Evolutionary conservation across 2,888 invertebrate species (phyloP).

Genomic region (Euplagia quadripunctaria): DNA sequence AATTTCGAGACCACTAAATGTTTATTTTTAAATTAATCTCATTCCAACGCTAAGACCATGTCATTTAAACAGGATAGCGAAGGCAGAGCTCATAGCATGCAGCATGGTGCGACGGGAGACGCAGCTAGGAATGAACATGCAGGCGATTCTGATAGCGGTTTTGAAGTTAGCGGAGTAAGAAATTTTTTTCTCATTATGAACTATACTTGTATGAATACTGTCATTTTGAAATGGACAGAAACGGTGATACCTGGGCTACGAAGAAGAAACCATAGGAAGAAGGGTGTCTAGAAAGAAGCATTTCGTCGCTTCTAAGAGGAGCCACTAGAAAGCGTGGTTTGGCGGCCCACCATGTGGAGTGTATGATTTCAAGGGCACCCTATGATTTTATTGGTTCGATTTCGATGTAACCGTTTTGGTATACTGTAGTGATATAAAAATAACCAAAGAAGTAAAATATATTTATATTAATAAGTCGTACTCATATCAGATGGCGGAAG

Average conservation of each 20-base stretch:
- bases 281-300: too few relatives aligned
- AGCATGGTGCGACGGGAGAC: slow-evolving; percentile 78
- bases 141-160: slow-evolving; percentile 68
- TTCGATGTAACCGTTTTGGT: too few relatives aligned
- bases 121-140: slow-evolving; percentile 65
- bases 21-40: neutral
- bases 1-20: slow-evolving; percentile 34
- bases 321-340: neutral
- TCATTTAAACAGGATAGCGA: slow-evolving; percentile 73
- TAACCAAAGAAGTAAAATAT: too few relatives aligned
- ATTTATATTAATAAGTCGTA: too few relatives aligned
- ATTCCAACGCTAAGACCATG: slow-evolving; percentile 15
- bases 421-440: too few relatives aligned
- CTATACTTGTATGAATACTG: neutral
- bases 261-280: too few relatives aligned
- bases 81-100: slow-evolving; percentile 82
- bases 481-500: slow-evolving; percentile 69
- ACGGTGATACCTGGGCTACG: neutral
- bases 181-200: neutral
- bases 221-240: neutral
- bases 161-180: slow-evolving; percentile 69
- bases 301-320: neutral
- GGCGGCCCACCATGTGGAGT: too few relatives aligned
- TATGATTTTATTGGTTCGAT: too few relatives aligned
- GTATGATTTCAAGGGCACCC: neutral